Percentiles rank a stretch among this genome's conserved stretches.
These are phyloP conservation scores for Hartigia nigra DNA, from an alignment of 2,888 invertebrate genomes.

Conservation along the genomic window DNA sequence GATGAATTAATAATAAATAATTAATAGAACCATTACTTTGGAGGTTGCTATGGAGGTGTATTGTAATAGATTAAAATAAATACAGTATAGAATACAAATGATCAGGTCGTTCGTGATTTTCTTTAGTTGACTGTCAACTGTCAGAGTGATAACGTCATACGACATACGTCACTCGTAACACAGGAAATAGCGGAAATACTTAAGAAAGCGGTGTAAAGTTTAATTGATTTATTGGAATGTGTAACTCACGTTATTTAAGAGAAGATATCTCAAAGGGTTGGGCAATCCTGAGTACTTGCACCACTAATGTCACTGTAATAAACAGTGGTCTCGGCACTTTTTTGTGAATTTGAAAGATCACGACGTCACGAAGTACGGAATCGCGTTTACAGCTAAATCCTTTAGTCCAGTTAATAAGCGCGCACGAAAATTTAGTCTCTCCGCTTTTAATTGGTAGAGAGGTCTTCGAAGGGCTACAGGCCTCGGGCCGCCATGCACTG, in stretches of 20 bases:
- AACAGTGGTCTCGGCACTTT: background rate
- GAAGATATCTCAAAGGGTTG: background rate
- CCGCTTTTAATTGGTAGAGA: background rate
- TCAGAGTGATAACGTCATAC: background rate
- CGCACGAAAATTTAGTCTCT: background rate
- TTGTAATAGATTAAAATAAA: background rate
- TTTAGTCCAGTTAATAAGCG: background rate
- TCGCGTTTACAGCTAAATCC: background rate
- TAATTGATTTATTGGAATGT: background rate
- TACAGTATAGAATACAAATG: background rate
- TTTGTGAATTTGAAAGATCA: background rate
- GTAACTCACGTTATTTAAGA: background rate
- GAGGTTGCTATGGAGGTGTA: accelerated
- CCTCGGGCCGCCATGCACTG: constrained; percentile 60
- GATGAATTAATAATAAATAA: background rate
- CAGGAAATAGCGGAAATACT: background rate
- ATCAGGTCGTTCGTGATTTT: background rate
- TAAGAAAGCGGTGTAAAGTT: background rate
- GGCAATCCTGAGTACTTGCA: background rate
- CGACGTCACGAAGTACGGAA: background rate
- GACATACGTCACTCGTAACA: background rate
- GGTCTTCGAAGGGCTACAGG: constrained; percentile 27
- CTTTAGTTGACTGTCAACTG: background rate
- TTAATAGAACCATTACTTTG: background rate
- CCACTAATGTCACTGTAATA: background rate